Evolutionary conservation across 2,113 vertebrate genomes (phyloP), one percentile per base, ranked within the genome.

Genomic region (Calyptomena viridis): DNA sequence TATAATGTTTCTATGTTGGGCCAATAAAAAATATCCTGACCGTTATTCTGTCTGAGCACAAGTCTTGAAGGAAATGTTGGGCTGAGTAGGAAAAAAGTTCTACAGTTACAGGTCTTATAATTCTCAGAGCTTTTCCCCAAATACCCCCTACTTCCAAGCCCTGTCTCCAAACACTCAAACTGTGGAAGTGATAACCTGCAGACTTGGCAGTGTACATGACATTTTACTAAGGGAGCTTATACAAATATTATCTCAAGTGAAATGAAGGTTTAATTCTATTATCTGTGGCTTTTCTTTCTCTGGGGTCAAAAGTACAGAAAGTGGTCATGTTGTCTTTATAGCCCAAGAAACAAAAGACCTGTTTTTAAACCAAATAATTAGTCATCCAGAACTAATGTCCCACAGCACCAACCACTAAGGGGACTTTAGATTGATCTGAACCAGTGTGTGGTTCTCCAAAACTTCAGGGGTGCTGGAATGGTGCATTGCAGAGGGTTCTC

Each of bases 181-280:
- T 91, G 62, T 95, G 82, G 95, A 96, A 95, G 96, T 94, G 96
- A 97, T 97, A 97, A 97, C 96, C 96, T 95, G 96, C 97, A 97
- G 97, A 96, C 95, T 97, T 97, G 95, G 98, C 95, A 97, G 94
- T 93, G 90, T 97, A 98, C 91, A 97, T 97, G 93, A 97, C 91
- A 95, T 95, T 96, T 95, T 96, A 97, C 96, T 97, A 92, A 96
- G 96, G 96, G 97, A 98, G 98, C 98, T 98, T 98, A 98, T 96
- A 96, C 98, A 98, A 99, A 98, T 98, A 98, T 99, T 99, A 97
- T 97, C 87, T 97, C 95, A 97, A 97, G 97, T 97, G 97, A 98
- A 97, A 97, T 97, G 96, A 97, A 96, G 97, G 97, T 97, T 97
- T 98, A 98, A 99, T 98, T 99, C 97, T 98, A 98, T 99, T 98